Percentiles rank a stretch among this genome's conserved stretches.
Evolutionary conservation across 1,140 invertebrate species (phyloP).

Genomic region (Thaumatotibia leucotreta): DNA sequence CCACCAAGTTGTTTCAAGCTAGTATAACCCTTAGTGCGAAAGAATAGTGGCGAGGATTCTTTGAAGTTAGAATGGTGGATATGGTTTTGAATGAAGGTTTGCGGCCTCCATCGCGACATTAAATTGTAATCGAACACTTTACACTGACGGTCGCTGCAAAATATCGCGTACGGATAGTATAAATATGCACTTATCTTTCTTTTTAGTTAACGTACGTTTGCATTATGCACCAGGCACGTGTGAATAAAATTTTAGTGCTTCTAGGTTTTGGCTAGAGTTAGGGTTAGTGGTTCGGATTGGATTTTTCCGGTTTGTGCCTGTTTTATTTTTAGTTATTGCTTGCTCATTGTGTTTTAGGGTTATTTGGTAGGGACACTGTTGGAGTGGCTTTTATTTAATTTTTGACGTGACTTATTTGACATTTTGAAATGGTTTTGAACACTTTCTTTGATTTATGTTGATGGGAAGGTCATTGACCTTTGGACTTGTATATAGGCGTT

Average conservation of each 20-base stretch:
- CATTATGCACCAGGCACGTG: slow-evolving; percentile 55
- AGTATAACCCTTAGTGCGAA: slow-evolving; percentile 22
- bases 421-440: no score
- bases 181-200: slow-evolving; percentile 74
- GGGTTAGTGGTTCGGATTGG: slow-evolving; percentile 32
- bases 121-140: slow-evolving; percentile 76
- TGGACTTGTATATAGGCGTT: no score
- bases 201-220: slow-evolving; percentile 69
- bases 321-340: background rate
- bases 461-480: no score
- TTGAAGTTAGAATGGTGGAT: slow-evolving; percentile 17
- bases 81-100: slow-evolving; percentile 52
- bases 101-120: slow-evolving; percentile 56
- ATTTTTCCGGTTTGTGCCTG: background rate
- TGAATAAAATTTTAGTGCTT: slow-evolving; percentile 74
- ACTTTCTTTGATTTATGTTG: no score
- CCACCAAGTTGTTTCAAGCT: slow-evolving; percentile 5
- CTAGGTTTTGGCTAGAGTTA: slow-evolving; percentile 34
- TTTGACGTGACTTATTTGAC: background rate
- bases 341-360: background rate
- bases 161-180: slow-evolving; percentile 66
- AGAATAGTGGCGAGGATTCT: slow-evolving; percentile 25
- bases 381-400: background rate
- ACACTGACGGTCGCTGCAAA: slow-evolving; percentile 61
- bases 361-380: background rate